Evolutionary conservation across 2,888 invertebrate species (phyloP).

Genomic region (Polyommatus icarus): DNA sequence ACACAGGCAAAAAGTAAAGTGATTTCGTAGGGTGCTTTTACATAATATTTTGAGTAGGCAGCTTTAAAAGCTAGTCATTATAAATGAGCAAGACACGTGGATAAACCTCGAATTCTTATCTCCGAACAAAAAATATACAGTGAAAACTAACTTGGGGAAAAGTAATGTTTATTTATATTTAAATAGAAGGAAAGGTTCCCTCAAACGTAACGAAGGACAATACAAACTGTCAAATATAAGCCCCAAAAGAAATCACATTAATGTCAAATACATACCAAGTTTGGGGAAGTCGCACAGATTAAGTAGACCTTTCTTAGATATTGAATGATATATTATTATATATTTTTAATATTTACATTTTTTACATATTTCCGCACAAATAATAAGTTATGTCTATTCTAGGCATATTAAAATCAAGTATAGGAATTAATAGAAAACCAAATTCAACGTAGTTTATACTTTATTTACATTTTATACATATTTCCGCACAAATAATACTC

Average conservation of each 20-base stretch:
- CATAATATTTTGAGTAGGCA: no score
- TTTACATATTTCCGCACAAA: not conserved
- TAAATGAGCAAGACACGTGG: not conserved
- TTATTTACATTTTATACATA: no score
- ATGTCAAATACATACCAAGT: constrained; percentile 37
- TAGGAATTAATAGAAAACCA: not conserved
- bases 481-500: no score
- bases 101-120: not conserved
- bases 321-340: constrained; percentile 29
- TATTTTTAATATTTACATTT: constrained; percentile 28
- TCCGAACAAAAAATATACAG: not conserved
- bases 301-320: constrained; percentile 36
- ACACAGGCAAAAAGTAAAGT: no score
- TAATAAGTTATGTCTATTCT: no score
- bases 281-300: constrained; percentile 35
- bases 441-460: not conserved
- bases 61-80: not conserved
- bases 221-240: constrained; percentile 39
- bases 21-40: no score
- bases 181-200: constrained; percentile 29
- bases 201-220: constrained; percentile 32
- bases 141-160: not conserved
- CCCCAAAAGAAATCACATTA: constrained; percentile 40
- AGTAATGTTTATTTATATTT: constrained; percentile 28
- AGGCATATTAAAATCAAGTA: no score